These are phyloP conservation scores for Strongylocentrotus purpuratus DNA, from an alignment of 35 echinoderm and acorn worm species.

Conservation along the genomic window DNA sequence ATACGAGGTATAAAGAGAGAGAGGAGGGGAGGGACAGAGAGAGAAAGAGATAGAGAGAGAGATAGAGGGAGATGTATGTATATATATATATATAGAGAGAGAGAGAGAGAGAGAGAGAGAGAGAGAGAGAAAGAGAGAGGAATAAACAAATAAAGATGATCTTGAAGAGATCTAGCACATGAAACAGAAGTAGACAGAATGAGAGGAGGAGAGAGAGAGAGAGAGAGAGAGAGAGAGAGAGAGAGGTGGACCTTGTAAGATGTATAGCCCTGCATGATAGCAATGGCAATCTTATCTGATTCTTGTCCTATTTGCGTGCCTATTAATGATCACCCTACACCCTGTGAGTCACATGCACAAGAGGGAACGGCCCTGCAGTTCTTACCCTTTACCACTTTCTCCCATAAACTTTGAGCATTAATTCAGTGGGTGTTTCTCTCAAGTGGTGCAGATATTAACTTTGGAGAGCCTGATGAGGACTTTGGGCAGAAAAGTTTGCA, in stretches of 20 bases:
- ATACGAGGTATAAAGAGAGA: too few relatives aligned
- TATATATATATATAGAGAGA: not conserved
- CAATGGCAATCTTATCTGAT: conserved; percentile 38
- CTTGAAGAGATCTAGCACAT: too few relatives aligned
- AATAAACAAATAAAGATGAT: not conserved
- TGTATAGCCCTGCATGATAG: not conserved
- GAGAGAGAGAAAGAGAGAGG: not conserved
- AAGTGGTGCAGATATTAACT: conserved; percentile 41
- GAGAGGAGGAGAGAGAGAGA: too few relatives aligned
- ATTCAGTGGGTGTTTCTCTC: conserved; percentile 29
- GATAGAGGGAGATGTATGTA: not conserved
- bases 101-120: not conserved
- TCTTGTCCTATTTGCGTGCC: conserved; percentile 40
- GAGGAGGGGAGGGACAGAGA: not conserved
- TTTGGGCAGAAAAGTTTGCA: conserved; percentile 18
- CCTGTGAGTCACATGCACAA: conserved; percentile 20
- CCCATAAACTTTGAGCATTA: conserved; percentile 8
- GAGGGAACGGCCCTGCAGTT: not conserved
- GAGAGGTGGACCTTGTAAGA: not conserved
- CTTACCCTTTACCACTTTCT: not conserved
- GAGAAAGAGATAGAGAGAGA: not conserved
- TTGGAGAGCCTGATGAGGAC: conserved; percentile 26
- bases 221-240: not conserved
- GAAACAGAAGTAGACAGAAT: too few relatives aligned
- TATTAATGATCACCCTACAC: conserved; percentile 43